Evolutionary conservation across 2,113 vertebrate species (phyloP), one percentile per base, ranked within the genome.

Genomic region (Electrona antarctica): DNA sequence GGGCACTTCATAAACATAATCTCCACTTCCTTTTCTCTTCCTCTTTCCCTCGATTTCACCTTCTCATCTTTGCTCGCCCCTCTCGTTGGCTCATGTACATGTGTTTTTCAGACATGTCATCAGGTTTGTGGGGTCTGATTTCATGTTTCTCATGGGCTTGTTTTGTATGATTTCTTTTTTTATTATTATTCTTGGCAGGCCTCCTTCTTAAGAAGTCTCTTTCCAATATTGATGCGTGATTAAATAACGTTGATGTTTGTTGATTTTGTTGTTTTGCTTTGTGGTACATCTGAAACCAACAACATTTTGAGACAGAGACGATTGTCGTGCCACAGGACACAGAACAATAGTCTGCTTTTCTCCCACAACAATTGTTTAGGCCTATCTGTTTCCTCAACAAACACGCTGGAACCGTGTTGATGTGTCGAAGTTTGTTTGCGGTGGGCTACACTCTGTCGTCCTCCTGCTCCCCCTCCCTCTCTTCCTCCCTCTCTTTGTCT

Each of bases 1-100:
- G 73, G 68, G 60, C 47, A 71, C 86, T 85, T 76, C 74, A 74
- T 73, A 69, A 79, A 84, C 81, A 64, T 85, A 82, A 88, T 85
- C 87, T 82, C 77, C n/a, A 64, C 79, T 84, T 89, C 87, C 86
- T 64, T 49, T 64, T 71, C 14, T 52, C 64, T 76, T 79, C 82
- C 79, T 76, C 73, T 13, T 73, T 74, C 64, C 77, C 69, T 74
- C 13, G 8, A 56, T 67, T 51, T 70, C 82, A 72, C 83, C 79
- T 63, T 67, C 79, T 72, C 77, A 57, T 68, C 74, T 50, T 59
- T 14, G 14, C 14, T 56, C 14, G 13, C 12, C 48, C 57, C 49
- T 50, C 0, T 11, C 7, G n/a, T 71, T 47, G 64, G 11, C 67
- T 64, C 75, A 7, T 55, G 29, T 65, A 71, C 51, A 13, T 11